A percentile compares a stretch with the other conserved stretches of the same genome.
phyloP scores from a whole-genome alignment of 1,140 invertebrate genomes.

The Calliopsis andreniformis region DNA sequence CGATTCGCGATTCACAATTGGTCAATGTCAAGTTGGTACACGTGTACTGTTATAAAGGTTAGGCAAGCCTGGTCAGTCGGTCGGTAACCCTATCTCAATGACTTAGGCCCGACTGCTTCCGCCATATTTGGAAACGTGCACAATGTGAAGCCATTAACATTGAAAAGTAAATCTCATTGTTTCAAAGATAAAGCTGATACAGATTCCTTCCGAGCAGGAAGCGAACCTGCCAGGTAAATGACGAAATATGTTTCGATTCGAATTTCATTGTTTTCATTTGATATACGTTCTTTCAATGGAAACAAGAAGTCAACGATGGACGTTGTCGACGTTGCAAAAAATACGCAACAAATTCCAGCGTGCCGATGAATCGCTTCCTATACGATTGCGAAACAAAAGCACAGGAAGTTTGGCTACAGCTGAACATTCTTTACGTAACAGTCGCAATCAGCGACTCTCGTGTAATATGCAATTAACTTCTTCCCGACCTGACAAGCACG shows the following conservation, averaged over 20 bases:
- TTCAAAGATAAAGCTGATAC: too few species aligned
- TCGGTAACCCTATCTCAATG: slow-evolving; percentile 55
- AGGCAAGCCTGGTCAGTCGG: slow-evolving; percentile 23
- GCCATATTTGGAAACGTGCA: too few species aligned
- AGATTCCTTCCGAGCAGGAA: too few species aligned
- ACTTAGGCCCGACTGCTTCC: not conserved
- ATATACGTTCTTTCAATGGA: too few species aligned
- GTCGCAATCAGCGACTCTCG: slow-evolving; percentile 24
- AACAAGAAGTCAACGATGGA: not conserved
- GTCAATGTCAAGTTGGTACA: slow-evolving; percentile 73
- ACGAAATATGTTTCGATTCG: too few species aligned
- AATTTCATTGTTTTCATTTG: not conserved
- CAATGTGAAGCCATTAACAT: too few species aligned
- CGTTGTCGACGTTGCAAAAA: not conserved
- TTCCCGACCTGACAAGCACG: slow-evolving; percentile 6
- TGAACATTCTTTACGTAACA: slow-evolving; percentile 53
- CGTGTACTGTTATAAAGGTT: slow-evolving; percentile 51
- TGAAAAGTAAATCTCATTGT: too few species aligned
- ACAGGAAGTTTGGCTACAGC: slow-evolving; percentile 39
- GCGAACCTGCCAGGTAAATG: not conserved
- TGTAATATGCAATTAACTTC: slow-evolving; percentile 48
- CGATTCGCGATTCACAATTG: slow-evolving; percentile 64
- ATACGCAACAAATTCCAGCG: slow-evolving; percentile 17
- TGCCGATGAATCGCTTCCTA: not conserved
- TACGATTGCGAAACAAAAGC: slow-evolving; percentile 23